These are phyloP conservation scores for Drosophila tani DNA, from an alignment of 1,140 invertebrate genomes.

Conservation along the genomic window DNA sequence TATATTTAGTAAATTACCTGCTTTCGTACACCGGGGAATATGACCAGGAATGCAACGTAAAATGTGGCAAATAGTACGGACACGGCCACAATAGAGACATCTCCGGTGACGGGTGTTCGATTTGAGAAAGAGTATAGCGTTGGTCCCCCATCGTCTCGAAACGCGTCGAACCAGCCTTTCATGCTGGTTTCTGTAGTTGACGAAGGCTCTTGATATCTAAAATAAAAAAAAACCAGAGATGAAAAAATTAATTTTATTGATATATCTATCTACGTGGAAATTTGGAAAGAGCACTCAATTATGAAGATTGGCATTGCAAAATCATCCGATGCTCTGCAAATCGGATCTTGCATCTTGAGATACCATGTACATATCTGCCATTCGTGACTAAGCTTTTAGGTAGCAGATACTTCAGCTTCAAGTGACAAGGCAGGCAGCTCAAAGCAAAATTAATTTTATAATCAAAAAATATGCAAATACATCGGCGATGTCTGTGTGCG, in stretches of 20 bases:
- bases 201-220: conserved; percentile 27
- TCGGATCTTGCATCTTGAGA: conserved; percentile 54
- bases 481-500: not conserved
- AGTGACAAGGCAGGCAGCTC: conserved; percentile 64
- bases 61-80: conserved; percentile 95
- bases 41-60: conserved; percentile 95
- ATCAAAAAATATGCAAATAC: conserved; percentile 50
- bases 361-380: conserved; percentile 30
- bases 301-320: conserved; percentile 53
- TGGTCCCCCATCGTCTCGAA: conserved; percentile 95
- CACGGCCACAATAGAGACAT: conserved; percentile 93
- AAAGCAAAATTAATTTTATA: conserved; percentile 66
- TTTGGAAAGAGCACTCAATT: conserved; percentile 56
- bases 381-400: conserved; percentile 77
- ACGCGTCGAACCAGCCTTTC: conserved; percentile 97
- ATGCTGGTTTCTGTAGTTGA: conserved; percentile 85
- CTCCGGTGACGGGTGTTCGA: conserved; percentile 96
- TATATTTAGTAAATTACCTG: conserved; percentile 89
- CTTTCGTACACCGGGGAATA: conserved; percentile 97
- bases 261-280: conserved; percentile 29
- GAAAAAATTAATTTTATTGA: conserved; percentile 26
- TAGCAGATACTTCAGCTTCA: conserved; percentile 59
- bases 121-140: conserved; percentile 97
- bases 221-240: conserved; percentile 3
- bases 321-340: conserved; percentile 34